Base-by-base conservation (phyloP, 2,113 vertebrate species). In the Dissostichus mawsoni region DNA sequence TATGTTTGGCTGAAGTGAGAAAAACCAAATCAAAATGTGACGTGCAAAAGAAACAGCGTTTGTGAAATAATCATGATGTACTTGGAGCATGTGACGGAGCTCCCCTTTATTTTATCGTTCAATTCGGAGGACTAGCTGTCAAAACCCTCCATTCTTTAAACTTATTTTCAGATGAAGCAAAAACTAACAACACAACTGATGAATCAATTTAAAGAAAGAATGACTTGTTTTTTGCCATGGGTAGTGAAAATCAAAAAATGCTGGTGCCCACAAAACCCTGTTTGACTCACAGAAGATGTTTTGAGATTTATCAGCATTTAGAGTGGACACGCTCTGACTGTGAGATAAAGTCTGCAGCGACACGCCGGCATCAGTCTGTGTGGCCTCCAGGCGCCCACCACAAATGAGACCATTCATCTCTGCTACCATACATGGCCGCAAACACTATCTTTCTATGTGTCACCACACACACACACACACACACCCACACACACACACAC, bases 331-430 rank as follows among this genome's bases (percentile, higher is more conserved):
- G 56, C 50, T 74, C 61, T 69, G 45, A 84, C 70, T 53, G 80
- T 75, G 81, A 87, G 88, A 90, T 87, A 78, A 87, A 92, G 84
- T 79, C 85, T 69, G 74, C 73, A 56, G 73, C 3, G 47, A 74
- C 73, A 58, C 64, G 75, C 76, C 69, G 9, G 45, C 84, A 83
- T 87, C 87, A 83, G 90, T 86, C 80, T 77, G 89, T 58, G 68
- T 79, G 88, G 88, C 93, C 90, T 87, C 84, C 81, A 82, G 93
- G 91, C 89, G 84, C 92, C 91, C 74, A 74, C 84, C 64, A 82
- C 91, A 96, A 95, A 95, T 93, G 92, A 95, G 92, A 94, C 82
- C 66, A 92, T 96, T 95, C 92, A 92, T 96, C 94, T 95, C 79
- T 18, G 16, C 87, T 87, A 18, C 78, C 87, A 78, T 69, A 70